Evolutionary conservation across 2,888 invertebrate genomes (phyloP), one percentile per base, ranked within the genome.

Genomic region (Rhagium mordax): DNA sequence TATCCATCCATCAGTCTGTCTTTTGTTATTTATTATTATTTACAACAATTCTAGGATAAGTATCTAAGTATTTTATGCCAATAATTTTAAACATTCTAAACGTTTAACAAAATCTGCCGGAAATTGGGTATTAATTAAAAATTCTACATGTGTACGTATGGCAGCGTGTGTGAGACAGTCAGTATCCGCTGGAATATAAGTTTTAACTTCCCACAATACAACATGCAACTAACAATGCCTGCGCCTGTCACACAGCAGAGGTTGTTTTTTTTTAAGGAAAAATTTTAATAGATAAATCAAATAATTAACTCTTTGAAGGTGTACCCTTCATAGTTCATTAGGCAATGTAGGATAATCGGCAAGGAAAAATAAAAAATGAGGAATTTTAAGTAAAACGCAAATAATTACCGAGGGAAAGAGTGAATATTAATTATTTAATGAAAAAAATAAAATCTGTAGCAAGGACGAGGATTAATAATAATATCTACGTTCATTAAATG

Each of bases 401-500:
- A 27, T 59, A 13, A 18, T 61, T 33, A 27, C 5, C 18, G 0
- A 20, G 33, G 33, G 33, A 65, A 65, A 53, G 20, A 67, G 8
- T 55, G 29, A 41, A 41, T 48, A 47, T 47, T 47, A 41, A 57
- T 21, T 57, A 57, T 57, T 67, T 67, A 3, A 7, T 3, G 0
- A 57, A 67, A 61, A 67, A 67, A 67, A 57, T 67, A 67, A 65
- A 21, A 33, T 66, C n/a, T 47, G 57, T 57, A 67, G 57, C 67
- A 67, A 67, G 67, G 67, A 41, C 67, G 67, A 29, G 41, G 57
- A 67, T 57, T 24, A 24, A 24, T 24, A 67, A 57, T 41, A 20
- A 41, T 51, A 65, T 53, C n/a, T 33, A 33, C 65, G 18, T 47
- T 41, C 55, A 67, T 55, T 55, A 55, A 57, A 24, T 57, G 47